Conservation (phyloP, 2,113 vertebrate species). For the Turnix velox region DNA sequence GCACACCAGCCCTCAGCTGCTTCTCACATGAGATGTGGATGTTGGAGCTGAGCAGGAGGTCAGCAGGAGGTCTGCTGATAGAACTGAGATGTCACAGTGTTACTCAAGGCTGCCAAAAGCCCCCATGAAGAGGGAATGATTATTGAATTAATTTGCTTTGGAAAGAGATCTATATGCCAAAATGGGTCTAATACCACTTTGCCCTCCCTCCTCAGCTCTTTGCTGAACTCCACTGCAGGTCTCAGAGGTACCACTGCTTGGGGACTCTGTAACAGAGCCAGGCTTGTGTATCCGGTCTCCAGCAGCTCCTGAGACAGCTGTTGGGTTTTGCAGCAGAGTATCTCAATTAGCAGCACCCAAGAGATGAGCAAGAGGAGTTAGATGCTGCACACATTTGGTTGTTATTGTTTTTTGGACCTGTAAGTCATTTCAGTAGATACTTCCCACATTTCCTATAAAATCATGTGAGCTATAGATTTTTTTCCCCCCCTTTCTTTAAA, state of each 20-base stretch:
- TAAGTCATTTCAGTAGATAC: neutral
- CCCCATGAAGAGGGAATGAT: neutral
- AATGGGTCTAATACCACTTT: neutral
- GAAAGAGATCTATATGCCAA: neutral
- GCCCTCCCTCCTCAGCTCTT: neutral
- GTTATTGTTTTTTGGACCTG: neutral
- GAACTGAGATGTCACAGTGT: neutral
- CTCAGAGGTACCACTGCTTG: neutral
- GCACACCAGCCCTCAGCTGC: fast-evolving
- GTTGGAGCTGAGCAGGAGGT: too few relatives aligned
- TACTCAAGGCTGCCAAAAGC: neutral
- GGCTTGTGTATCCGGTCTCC: neutral
- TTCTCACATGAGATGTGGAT: neutral
- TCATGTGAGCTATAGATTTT: neutral
- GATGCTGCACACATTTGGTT: neutral
- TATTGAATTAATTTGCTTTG: neutral
- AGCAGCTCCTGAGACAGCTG: neutral
- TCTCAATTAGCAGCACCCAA: neutral
- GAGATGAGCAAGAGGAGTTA: neutral
- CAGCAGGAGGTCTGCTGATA: neutral
- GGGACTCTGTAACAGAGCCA: neutral
- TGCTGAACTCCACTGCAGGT: neutral
- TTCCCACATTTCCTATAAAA: constrained; percentile 24
- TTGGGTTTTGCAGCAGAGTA: neutral
- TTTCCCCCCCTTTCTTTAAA: neutral